phyloP scores from a whole-genome alignment of 2,113 vertebrate genomes.

The Daubentonia madagascariensis region DNA sequence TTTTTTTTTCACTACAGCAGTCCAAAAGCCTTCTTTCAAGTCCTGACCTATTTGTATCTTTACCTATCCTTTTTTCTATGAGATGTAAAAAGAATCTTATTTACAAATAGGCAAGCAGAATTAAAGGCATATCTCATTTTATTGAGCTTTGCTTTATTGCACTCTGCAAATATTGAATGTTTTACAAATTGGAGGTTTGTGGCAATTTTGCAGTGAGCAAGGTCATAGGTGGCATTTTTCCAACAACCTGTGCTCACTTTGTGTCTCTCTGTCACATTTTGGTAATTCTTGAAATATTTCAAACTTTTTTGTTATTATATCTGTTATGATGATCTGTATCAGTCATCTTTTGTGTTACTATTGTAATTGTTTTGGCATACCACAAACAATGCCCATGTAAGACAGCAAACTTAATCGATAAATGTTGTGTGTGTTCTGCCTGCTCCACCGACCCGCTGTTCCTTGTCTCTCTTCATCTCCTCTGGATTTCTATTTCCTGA shows the following conservation, averaged over 20 bases:
- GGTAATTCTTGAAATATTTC: neutral
- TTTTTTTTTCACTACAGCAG: neutral
- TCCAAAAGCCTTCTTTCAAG: neutral
- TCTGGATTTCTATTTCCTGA: neutral
- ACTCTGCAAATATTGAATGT: neutral
- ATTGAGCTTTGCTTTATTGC: neutral
- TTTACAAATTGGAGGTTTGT: neutral
- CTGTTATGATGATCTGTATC: neutral
- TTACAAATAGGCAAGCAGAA: neutral
- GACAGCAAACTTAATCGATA: neutral
- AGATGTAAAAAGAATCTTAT: neutral
- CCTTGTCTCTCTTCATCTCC: too few species aligned
- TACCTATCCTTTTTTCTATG: neutral
- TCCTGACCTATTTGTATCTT: neutral
- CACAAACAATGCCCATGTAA: neutral
- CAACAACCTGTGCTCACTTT: neutral
- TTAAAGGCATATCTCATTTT: neutral
- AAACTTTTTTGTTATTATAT: neutral
- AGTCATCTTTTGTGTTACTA: neutral
- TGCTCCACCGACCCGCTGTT: neutral
- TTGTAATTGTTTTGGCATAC: neutral
- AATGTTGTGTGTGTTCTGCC: neutral
- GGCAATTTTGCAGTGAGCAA: neutral
- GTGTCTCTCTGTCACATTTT: neutral
- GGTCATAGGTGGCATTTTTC: neutral